A percentile compares a stretch with the other conserved stretches of the same genome.
Evolutionary conservation across 2,113 vertebrate genomes (phyloP).

Genomic region (Mus musculus): GRCm39 chr5:50795501-50796000

Average conservation of each 20-base stretch:
- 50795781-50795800: conserved; percentile 76
- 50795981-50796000: conserved; percentile 6
- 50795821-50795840: conserved; percentile 51
- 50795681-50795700: conserved; percentile 81
- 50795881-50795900: conserved; percentile 36
- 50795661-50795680: conserved; percentile 81
- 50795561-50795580: conserved; percentile 76
- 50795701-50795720: conserved; percentile 76
- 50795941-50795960: conserved; percentile 34
- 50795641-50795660: conserved; percentile 75
- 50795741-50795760: conserved; percentile 78
- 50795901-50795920: conserved; percentile 53
- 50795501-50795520: conserved; percentile 63
- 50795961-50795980: neutral
- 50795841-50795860: conserved; percentile 72
- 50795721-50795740: conserved; percentile 76
- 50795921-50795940: conserved; percentile 48
- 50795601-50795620: conserved; percentile 63
- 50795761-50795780: conserved; percentile 74
- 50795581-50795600: conserved; percentile 71
- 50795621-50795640: conserved; percentile 72
- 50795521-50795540: conserved; percentile 85
- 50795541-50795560: conserved; percentile 80
- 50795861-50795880: conserved; percentile 3
- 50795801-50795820: conserved; percentile 65